A percentile compares a stretch with the other conserved stretches of the same genome.
Conservation (phyloP, 2,888 invertebrate genomes). For the Cephus rjabovi region DNA sequence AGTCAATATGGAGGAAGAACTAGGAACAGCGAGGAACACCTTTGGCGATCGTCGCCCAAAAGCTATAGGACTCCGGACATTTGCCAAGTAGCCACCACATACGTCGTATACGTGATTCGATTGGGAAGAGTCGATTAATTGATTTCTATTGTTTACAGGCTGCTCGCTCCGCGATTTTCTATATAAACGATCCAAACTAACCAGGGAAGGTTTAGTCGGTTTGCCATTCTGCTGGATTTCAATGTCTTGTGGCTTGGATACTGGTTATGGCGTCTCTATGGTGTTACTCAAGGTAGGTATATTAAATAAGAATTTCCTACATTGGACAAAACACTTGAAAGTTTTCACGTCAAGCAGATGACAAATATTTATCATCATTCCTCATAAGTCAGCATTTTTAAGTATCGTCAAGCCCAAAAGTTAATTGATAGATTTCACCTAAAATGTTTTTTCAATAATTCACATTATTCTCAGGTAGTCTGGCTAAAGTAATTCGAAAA, state of each 20-base stretch:
- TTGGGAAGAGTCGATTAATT: constrained; percentile 37
- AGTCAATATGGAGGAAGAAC: neutral
- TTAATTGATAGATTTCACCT: neutral
- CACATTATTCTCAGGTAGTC: neutral
- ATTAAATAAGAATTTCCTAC: neutral
- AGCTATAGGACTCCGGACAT: neutral
- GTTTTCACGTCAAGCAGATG: neutral
- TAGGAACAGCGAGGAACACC: neutral
- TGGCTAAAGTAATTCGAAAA: neutral
- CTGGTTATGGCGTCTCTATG: neutral
- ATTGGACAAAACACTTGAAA: neutral
- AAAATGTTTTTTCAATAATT: neutral
- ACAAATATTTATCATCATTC: neutral
- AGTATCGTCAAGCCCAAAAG: neutral
- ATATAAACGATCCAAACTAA: neutral
- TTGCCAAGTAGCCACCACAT: constrained; percentile 35
- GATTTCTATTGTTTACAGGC: neutral
- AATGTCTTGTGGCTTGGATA: constrained; percentile 4
- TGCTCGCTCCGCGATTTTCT: constrained; percentile 1
- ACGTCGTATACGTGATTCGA: constrained; percentile 40
- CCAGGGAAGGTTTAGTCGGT: constrained; percentile 11
- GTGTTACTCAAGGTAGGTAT: constrained; percentile 7
- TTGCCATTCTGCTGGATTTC: neutral
- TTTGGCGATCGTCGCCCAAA: constrained; percentile 1
- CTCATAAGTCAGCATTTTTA: neutral